Base-by-base conservation (phyloP, 2,888 invertebrate genomes). In the Onchidella celtica region DNA sequence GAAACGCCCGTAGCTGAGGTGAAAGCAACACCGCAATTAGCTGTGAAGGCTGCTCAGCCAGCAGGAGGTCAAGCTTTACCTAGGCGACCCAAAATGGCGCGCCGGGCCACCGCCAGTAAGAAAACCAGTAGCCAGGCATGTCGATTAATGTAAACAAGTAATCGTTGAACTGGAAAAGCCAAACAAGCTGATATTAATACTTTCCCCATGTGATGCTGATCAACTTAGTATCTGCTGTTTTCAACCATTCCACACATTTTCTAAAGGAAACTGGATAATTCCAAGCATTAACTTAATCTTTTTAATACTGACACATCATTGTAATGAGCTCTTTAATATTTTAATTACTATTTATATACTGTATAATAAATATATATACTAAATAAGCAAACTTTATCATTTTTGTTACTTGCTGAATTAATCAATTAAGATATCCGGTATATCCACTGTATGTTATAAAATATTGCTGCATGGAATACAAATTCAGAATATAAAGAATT, bases 111-210 rank as follows among this genome's bases (percentile, higher is more conserved):
- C 21, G 55, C 55, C 61, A 70, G 40, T n/a, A 70, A 59, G 14
- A 79, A 70, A 55, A 70, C 69, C 2, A 75, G 77, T 34, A 82
- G 82, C 34, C 82, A 79, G 27, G 82, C 82, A 0, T 82, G 82
- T 29, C 27, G 14, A 21, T 21, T 79, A 6, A 82, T 82, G 82
- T 82, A 74, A 78, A n/a, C n/a, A n/a, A n/a, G n/a, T n/a, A n/a
- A n/a, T n/a, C n/a, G n/a, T n/a, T n/a, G n/a, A n/a, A n/a, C n/a
- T n/a, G 17, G 9, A 47, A 47, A 47, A 47, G 17, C 47, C 17
- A 47, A 47, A 11, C 17, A 47, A 47, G 47, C 47, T 47, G 9
- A 47, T 47, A 47, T 11, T 47, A 17, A 47, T 11, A 6, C 9
- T 47, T 11, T 47, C 9, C 47, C 9, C 9, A 11, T 17, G 9